Conservation (phyloP, 2,888 invertebrate genomes). For the Agrochola litura region DNA sequence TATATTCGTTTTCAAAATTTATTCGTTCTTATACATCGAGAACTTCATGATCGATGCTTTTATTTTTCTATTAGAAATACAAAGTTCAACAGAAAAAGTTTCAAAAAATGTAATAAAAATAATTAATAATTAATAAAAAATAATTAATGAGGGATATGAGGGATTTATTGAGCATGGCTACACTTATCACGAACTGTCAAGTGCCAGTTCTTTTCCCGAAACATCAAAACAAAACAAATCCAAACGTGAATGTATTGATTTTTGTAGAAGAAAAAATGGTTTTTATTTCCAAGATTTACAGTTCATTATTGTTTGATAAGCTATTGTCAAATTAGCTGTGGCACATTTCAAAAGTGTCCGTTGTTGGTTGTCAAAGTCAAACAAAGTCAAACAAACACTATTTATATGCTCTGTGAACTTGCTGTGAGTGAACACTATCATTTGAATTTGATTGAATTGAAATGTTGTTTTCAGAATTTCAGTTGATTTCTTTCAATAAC, state of each 20-base stretch:
- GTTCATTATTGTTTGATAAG: not conserved
- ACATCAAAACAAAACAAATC: conserved; percentile 11
- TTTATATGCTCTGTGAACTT: too few relatives aligned
- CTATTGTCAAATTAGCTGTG: not conserved
- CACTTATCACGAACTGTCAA: conserved; percentile 3
- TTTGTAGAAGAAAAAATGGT: conserved; percentile 19
- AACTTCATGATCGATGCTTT: too few relatives aligned
- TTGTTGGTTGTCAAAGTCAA: not conserved
- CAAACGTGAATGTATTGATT: not conserved
- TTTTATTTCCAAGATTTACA: not conserved
- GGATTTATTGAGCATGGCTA: conserved; percentile 5
- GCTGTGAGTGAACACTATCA: too few relatives aligned
- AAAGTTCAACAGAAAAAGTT: not conserved
- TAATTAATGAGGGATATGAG: not conserved
- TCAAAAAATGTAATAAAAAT: too few relatives aligned
- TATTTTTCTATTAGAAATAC: too few relatives aligned
- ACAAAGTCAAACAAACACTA: too few relatives aligned
- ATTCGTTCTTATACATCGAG: not conserved
- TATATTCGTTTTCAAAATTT: not conserved
- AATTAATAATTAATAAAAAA: too few relatives aligned
- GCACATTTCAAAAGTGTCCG: not conserved
- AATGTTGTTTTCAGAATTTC: conserved; percentile 4
- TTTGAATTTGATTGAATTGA: not conserved
- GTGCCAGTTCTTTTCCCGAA: not conserved
- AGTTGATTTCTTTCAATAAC: not conserved